Evolutionary conservation across 1,140 invertebrate genomes (phyloP), one percentile per base, ranked within the genome.

Genomic region (Drosophila biarmipes): DNA sequence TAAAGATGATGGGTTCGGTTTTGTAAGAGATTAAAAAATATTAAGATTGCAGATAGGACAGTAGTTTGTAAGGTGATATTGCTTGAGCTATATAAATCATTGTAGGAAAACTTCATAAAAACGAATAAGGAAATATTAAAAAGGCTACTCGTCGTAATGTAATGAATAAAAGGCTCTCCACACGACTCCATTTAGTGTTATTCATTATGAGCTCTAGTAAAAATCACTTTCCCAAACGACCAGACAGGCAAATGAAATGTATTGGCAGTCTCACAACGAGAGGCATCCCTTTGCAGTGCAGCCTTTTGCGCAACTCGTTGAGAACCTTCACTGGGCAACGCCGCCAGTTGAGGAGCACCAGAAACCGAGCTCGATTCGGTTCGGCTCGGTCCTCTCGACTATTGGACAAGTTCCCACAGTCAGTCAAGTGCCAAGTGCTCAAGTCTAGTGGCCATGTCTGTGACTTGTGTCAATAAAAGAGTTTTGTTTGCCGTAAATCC

Each of bases 391-490:
- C 53, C 35, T n/a, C 54, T 40, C 58, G 34, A 34, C 40, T 73
- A 46, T 66, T 67, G 52, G 56, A 71, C 52, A 73, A 51, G 58
- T 81, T 81, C 79, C 79, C 79, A 81, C 79, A 81, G 79, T 76
- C 63, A 69, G 67, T 71, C 63, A 55, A 68, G 67, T 71, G 75
- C 63, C 75, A 78, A 43, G 64, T 73, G 58, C 73, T 74, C 55
- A 48, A 76, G 64, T 48, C 73, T 51, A 46, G 56, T 55, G 27
- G 37, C 40, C 64, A 48, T 76, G 64, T 66, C 61, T 73, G 57
- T 84, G 73, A 77, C 67, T 86, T 85, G 78, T 82, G 82, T 86
- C 82, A 86, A 86, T 86, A 86, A 86, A 66, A 66, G 59, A 74
- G 81, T 58, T 74, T 76, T 64, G 53, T 48, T 62, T 55, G 76